Conservation (phyloP, 2,888 invertebrate species). For the Plagodis dolabraria region DNA sequence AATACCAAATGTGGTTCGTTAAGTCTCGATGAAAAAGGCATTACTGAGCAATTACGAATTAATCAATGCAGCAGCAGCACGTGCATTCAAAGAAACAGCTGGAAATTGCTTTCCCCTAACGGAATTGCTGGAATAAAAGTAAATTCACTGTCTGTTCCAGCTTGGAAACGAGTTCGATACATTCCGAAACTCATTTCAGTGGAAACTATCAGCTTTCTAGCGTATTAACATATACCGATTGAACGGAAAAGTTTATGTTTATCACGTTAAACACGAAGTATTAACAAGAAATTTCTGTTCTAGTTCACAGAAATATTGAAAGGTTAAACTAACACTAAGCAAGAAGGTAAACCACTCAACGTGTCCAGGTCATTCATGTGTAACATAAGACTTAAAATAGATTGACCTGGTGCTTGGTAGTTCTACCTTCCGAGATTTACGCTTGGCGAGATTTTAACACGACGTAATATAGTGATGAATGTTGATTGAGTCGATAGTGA, state of each 20-base stretch:
- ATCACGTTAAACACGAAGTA: neutral
- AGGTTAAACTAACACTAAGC: constrained; percentile 1
- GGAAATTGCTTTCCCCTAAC: too few relatives aligned
- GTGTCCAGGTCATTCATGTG: neutral
- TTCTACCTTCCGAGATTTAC: neutral
- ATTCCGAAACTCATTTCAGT: constrained; percentile 14
- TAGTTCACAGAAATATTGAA: neutral
- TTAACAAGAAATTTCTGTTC: neutral
- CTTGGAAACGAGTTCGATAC: constrained; percentile 22
- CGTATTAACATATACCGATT: constrained; percentile 13
- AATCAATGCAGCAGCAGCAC: too few relatives aligned
- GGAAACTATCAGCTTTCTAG: constrained; percentile 6
- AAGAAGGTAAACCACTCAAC: neutral
- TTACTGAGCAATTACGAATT: too few relatives aligned
- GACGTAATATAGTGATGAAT: too few relatives aligned
- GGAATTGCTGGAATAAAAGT: constrained; percentile 2
- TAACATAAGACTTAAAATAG: constrained; percentile 5
- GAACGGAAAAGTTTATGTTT: neutral
- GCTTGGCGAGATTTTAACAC: too few relatives aligned
- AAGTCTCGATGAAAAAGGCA: too few relatives aligned
- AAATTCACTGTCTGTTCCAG: constrained; percentile 19
- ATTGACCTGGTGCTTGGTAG: constrained; percentile 3
- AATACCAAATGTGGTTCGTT: too few relatives aligned
- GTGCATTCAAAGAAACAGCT: too few relatives aligned
- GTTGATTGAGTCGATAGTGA: too few relatives aligned